phyloP scores from a whole-genome alignment of 2,888 invertebrate genomes.

The Stenchaetothrips biformis region DNA sequence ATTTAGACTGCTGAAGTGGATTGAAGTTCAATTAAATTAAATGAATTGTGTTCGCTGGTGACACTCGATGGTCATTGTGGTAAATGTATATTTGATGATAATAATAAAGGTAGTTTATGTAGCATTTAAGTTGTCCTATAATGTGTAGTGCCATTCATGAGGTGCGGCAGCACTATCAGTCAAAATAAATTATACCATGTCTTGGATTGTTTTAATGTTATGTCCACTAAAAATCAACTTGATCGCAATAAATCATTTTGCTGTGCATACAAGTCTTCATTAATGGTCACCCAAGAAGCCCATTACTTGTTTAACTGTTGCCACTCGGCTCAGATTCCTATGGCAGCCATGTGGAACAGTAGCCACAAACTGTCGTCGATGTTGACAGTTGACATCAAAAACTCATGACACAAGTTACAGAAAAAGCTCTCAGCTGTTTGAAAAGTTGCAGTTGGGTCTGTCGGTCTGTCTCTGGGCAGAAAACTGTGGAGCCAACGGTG shows the following conservation, averaged over 20 bases:
- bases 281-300: too few species aligned
- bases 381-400: too few species aligned
- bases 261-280: neutral
- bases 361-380: too few species aligned
- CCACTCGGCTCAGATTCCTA: too few species aligned
- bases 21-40: conserved; percentile 4
- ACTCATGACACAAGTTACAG: too few species aligned
- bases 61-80: neutral
- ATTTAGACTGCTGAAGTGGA: conserved; percentile 2
- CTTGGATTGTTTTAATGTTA: conserved; percentile 2
- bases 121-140: conserved; percentile 14
- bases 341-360: too few species aligned
- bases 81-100: conserved; percentile 22
- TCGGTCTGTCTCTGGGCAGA: too few species aligned
- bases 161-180: conserved; percentile 10
- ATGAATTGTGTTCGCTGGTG: neutral
- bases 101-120: neutral
- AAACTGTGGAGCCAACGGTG: too few species aligned
- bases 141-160: conserved; percentile 13
- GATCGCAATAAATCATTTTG: conserved; percentile 15
- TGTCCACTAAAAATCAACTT: conserved; percentile 11
- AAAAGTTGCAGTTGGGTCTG: too few species aligned
- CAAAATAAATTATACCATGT: conserved; percentile 1
- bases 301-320: too few species aligned
- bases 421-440: too few species aligned